These are phyloP conservation scores for Pseudobourletiella spinata DNA, from an alignment of 1,140 invertebrate species.

Conservation along the genomic window DNA sequence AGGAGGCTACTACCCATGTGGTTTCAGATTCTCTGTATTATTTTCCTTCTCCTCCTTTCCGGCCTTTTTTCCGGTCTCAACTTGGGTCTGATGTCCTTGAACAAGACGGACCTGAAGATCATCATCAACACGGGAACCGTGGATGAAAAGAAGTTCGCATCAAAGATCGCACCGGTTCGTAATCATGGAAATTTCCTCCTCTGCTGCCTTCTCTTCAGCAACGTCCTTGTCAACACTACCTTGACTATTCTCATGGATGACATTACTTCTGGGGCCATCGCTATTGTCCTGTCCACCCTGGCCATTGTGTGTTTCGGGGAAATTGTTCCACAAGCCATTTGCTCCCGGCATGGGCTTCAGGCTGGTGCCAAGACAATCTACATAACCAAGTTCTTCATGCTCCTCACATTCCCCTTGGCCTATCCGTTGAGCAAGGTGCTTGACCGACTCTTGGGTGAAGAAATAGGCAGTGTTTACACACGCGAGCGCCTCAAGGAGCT, in stretches of 20 bases:
- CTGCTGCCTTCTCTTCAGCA: slow-evolving; percentile 53
- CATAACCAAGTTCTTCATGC: slow-evolving; percentile 55
- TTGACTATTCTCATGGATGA: slow-evolving; percentile 55
- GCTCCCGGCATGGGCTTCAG: slow-evolving; percentile 53
- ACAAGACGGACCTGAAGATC: slow-evolving; percentile 50
- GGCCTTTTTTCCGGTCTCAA: slow-evolving; percentile 52
- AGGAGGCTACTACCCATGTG: slow-evolving; percentile 21
- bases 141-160: slow-evolving; percentile 43
- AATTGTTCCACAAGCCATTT: slow-evolving; percentile 55
- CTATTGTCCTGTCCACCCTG: slow-evolving; percentile 45
- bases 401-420: slow-evolving; percentile 53
- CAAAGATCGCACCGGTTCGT: slow-evolving; percentile 44
- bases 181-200: slow-evolving; percentile 53
- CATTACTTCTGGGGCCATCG: slow-evolving; percentile 49
- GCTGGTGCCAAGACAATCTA: slow-evolving; percentile 54
- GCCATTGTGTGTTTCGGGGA: slow-evolving; percentile 54
- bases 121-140: slow-evolving; percentile 42
- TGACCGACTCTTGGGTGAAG: slow-evolving; percentile 48
- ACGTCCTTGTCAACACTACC: slow-evolving; percentile 56
- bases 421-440: slow-evolving; percentile 54
- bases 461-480: slow-evolving; percentile 54
- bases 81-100: slow-evolving; percentile 53
- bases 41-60: slow-evolving; percentile 46
- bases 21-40: slow-evolving; percentile 41
- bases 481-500: slow-evolving; percentile 54